Percentiles rank a stretch among this genome's conserved stretches.
Evolutionary conservation across 2,888 invertebrate genomes (phyloP).

Genomic region (Chymomyza caudatula): DNA sequence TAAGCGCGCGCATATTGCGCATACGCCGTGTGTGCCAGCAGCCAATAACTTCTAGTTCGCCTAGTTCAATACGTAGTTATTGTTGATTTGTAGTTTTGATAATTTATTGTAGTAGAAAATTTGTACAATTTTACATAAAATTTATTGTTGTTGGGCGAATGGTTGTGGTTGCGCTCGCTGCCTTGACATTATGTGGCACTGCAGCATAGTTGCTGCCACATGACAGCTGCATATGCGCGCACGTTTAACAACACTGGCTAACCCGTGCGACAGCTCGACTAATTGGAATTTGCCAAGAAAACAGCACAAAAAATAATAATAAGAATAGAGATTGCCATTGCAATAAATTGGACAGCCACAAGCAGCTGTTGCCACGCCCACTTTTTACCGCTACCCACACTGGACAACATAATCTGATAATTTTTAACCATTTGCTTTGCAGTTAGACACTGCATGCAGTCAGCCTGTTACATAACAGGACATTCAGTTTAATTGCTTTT

Average conservation of each 20-base stretch:
- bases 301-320: constrained; percentile 23
- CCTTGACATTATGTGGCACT: not conserved
- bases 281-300: constrained; percentile 52
- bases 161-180: constrained; percentile 10
- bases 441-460: not conserved
- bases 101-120: constrained; percentile 60
- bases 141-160: not conserved
- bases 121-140: not conserved
- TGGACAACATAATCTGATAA: constrained; percentile 35
- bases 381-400: not conserved
- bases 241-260: constrained; percentile 34
- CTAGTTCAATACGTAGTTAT: constrained; percentile 30
- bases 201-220: constrained; percentile 8
- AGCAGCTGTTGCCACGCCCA: not conserved
- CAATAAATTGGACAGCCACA: not conserved
- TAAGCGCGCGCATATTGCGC: constrained; percentile 56
- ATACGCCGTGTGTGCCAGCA: constrained; percentile 11
- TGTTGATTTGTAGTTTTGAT: constrained; percentile 62
- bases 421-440: constrained; percentile 32
- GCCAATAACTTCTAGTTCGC: not conserved
- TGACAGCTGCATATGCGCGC: constrained; percentile 29
- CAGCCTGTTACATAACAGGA: constrained; percentile 19
- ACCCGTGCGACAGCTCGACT: constrained; percentile 35
- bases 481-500: constrained; percentile 66
- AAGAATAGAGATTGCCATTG: not conserved